These are phyloP conservation scores for Kryptolebias marmoratus DNA, from an alignment of 2,113 vertebrate genomes.

Conservation along the genomic window DNA sequence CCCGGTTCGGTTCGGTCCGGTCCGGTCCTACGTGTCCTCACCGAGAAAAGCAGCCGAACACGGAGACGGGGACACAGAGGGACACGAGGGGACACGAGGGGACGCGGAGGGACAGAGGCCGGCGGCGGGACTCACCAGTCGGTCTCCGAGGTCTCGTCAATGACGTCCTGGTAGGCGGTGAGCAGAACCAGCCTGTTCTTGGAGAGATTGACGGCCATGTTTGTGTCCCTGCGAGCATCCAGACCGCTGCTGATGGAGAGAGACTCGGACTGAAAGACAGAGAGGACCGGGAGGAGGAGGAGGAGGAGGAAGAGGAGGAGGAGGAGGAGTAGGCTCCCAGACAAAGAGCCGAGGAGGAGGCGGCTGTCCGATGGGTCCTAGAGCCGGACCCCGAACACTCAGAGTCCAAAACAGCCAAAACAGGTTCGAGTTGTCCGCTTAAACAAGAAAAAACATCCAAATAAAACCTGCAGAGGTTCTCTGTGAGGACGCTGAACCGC, in stretches of 20 bases:
- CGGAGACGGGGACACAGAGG: background rate
- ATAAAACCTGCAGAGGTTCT: too few species aligned
- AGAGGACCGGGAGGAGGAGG: slow-evolving; percentile 15
- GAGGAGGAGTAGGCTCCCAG: slow-evolving; percentile 48
- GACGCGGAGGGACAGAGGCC: too few species aligned
- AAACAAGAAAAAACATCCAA: too few species aligned
- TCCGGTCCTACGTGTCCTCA: slow-evolving; percentile 43
- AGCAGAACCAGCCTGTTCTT: slow-evolving; percentile 83
- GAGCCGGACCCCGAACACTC: slow-evolving; percentile 19
- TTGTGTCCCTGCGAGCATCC: slow-evolving; percentile 77
- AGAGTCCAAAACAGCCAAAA: too few species aligned
- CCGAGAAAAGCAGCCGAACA: background rate
- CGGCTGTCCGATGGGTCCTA: slow-evolving; percentile 57
- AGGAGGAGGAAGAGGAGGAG: slow-evolving; percentile 11
- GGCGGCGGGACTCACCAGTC: slow-evolving; percentile 79
- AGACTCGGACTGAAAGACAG: slow-evolving; percentile 64
- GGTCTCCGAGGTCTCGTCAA: slow-evolving; percentile 79
- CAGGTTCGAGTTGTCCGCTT: too few species aligned
- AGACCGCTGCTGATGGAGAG: slow-evolving; percentile 73
- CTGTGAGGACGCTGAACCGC: too few species aligned
- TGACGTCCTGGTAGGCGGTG: slow-evolving; percentile 85
- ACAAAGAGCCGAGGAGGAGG: slow-evolving; percentile 51
- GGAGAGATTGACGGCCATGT: slow-evolving; percentile 85
- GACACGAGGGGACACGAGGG: background rate
- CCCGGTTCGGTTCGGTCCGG: background rate